Percentiles rank a stretch among this genome's conserved stretches.
Conservation (phyloP, 2,888 invertebrate species). For the Agrotis clavis region DNA sequence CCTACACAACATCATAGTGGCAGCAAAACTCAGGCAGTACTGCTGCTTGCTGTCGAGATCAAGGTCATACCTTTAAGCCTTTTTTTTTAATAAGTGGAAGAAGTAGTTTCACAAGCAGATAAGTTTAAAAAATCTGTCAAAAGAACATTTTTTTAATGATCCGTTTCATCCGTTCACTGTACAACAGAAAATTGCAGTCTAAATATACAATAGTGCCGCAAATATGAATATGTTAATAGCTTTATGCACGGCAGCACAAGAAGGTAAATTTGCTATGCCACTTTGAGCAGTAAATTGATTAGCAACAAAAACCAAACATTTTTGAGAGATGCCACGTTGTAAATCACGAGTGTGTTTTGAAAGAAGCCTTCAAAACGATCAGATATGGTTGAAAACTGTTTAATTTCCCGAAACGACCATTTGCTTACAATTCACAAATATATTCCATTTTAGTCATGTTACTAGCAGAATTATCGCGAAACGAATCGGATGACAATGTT, state of each 20-base stretch:
- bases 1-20: too few species aligned
- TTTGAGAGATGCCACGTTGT: conserved; percentile 4
- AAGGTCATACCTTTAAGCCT: too few species aligned
- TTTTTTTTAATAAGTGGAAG: too few species aligned
- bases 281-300: neutral
- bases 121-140: too few species aligned
- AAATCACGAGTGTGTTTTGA: conserved; percentile 9
- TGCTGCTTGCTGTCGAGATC: too few species aligned
- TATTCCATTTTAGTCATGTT: conserved; percentile 27
- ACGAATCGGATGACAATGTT: conserved; percentile 29
- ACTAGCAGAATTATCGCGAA: conserved; percentile 12
- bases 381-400: conserved; percentile 14
- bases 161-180: too few species aligned
- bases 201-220: neutral
- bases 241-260: neutral
- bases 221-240: neutral
- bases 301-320: conserved; percentile 11
- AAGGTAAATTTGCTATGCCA: too few species aligned
- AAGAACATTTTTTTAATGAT: too few species aligned
- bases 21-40: too few species aligned
- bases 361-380: neutral
- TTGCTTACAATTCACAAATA: too few species aligned
- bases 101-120: too few species aligned
- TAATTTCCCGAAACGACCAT: conserved; percentile 1
- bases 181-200: neutral